phyloP scores from a whole-genome alignment of 2,113 vertebrate species.

The human (Homo sapiens) region GRCh38 chr1:208775501-208776000 shows the following conservation, averaged over 20 bases:
- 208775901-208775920: neutral
- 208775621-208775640: neutral
- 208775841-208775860: neutral
- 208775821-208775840: neutral
- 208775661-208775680: fast-evolving
- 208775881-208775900: neutral
- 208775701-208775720: neutral
- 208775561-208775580: neutral
- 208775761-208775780: neutral
- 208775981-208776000: neutral
- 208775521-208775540: neutral
- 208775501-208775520: neutral
- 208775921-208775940: neutral
- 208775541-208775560: constrained; percentile 24
- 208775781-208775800: neutral
- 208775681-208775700: fast-evolving
- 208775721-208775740: neutral
- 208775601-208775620: neutral
- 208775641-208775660: neutral
- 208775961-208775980: neutral
- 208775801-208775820: neutral
- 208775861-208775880: neutral
- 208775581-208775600: neutral
- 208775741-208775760: neutral
- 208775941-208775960: neutral